A percentile compares a stretch with the other conserved stretches of the same genome.
phyloP scores from a whole-genome alignment of 2,113 vertebrate genomes.

The Fulmarus glacialis region DNA sequence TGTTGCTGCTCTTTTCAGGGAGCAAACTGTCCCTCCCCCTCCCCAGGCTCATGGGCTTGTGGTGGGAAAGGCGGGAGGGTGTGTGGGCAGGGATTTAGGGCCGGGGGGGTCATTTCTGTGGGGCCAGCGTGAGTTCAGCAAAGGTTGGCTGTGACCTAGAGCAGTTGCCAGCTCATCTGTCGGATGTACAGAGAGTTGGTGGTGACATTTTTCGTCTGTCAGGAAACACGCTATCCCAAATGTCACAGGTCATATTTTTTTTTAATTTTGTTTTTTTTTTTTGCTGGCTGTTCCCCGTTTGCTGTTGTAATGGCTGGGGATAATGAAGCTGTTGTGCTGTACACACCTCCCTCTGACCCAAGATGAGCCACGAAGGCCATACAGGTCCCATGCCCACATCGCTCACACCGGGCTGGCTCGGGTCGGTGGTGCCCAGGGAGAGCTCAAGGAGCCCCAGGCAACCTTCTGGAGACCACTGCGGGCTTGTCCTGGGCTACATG shows the following conservation, averaged over 20 bases:
- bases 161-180: conserved; percentile 2
- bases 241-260: neutral
- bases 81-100: neutral
- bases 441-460: neutral
- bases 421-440: neutral
- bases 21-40: neutral
- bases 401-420: rapidly evolving
- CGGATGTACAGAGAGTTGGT: neutral
- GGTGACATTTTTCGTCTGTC: conserved; percentile 43
- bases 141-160: conserved; percentile 21
- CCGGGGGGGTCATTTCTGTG: neutral
- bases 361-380: rapidly evolving
- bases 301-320: neutral
- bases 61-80: neutral
- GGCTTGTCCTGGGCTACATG: neutral
- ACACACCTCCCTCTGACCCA: neutral
- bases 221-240: neutral
- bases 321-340: neutral
- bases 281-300: neutral
- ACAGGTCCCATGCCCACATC: neutral
- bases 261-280: neutral
- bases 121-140: neutral
- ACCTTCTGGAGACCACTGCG: neutral
- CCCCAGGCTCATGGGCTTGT: neutral
- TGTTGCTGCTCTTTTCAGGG: neutral